These are phyloP conservation scores for zebrafish (Danio rerio) DNA, from an alignment of 2,113 vertebrate species.

Conservation along the genomic window GRCz12tu NC_133187.1:20013001-20013500, in stretches of 20 bases:
- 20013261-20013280: constrained; percentile 18
- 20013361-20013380: not conserved
- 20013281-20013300: constrained; percentile 21
- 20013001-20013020: constrained; percentile 74
- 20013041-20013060: not conserved
- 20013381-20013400: not conserved
- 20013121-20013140: not conserved
- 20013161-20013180: constrained; percentile 16
- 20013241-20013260: not conserved
- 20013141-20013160: not conserved
- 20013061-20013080: not conserved
- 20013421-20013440: constrained; percentile 41
- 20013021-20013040: not conserved
- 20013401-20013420: not conserved
- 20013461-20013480: constrained; percentile 19
- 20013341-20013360: constrained; percentile 16
- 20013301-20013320: not conserved
- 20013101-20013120: not conserved
- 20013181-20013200: constrained; percentile 24
- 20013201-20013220: constrained; percentile 15
- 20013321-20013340: constrained; percentile 30
- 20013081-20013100: not conserved
- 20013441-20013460: constrained; percentile 44
- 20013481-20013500: constrained; percentile 36
- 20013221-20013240: not conserved